These are phyloP conservation scores for Parochlus steinenii DNA, from an alignment of 2,888 invertebrate genomes.

Conservation along the genomic window DNA sequence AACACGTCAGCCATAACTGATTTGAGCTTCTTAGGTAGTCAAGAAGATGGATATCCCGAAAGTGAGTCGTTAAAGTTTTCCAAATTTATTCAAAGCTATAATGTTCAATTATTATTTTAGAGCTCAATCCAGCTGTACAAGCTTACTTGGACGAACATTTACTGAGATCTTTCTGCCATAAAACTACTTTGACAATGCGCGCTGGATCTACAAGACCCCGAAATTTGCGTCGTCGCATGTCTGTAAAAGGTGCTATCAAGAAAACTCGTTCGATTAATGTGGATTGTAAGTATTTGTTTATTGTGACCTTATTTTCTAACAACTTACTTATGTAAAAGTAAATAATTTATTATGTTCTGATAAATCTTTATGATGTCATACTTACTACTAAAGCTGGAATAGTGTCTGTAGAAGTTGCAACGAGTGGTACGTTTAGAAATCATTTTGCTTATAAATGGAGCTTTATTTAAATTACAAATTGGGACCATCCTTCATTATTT, in stretches of 20 bases:
- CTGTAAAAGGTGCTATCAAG: constrained; percentile 82
- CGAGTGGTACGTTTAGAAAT: no score
- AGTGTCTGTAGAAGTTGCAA: no score
- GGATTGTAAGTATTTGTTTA: constrained; percentile 46
- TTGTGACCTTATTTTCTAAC: no score
- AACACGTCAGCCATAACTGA: constrained; percentile 97
- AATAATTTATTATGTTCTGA: no score
- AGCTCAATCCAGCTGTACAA: constrained; percentile 65
- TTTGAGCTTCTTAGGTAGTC: constrained; percentile 84
- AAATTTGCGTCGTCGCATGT: constrained; percentile 55
- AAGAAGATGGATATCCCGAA: constrained; percentile 82
- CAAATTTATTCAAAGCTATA: constrained; percentile 1
- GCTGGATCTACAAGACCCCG: constrained; percentile 36
- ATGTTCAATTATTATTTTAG: no score
- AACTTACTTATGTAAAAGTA: no score
- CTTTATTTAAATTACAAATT: no score
- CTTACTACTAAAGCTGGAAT: no score
- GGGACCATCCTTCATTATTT: no score
- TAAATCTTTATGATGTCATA: no score
- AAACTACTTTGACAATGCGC: constrained; percentile 44
- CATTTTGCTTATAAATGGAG: no score
- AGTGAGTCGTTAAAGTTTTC: constrained; percentile 34
- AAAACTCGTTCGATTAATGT: constrained; percentile 87
- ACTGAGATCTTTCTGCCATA: constrained; percentile 60
- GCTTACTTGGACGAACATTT: constrained; percentile 75